A percentile compares a stretch with the other conserved stretches of the same genome.
Evolutionary conservation across 2,797 vertebrate genomes (phyloP).

Genomic region (Periparus ater): DNA sequence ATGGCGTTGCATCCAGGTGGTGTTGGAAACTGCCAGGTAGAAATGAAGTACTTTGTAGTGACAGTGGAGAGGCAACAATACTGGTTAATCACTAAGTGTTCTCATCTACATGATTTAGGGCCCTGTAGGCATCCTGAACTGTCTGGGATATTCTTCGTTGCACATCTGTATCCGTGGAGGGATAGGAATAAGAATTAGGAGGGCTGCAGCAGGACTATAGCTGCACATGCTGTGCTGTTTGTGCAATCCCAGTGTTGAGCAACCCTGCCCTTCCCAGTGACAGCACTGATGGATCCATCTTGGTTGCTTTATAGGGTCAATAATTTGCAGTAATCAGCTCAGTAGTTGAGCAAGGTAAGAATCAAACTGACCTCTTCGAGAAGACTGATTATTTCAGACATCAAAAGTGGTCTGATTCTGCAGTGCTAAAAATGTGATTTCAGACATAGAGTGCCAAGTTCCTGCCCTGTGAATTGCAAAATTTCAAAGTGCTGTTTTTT

Average conservation of each 20-base stretch:
- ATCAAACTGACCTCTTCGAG: neutral
- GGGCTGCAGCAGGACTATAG: neutral
- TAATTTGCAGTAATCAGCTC: constrained; percentile 7
- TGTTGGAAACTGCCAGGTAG: neutral
- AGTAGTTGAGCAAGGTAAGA: constrained; percentile 2
- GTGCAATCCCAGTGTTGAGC: neutral
- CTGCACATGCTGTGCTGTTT: neutral
- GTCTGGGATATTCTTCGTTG: neutral
- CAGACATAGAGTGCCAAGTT: neutral
- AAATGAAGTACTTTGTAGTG: neutral
- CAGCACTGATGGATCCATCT: neutral
- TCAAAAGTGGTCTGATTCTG: neutral
- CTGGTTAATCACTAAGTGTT: neutral
- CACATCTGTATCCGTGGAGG: neutral
- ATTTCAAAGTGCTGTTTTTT: neutral
- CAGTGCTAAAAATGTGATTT: neutral
- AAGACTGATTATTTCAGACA: neutral
- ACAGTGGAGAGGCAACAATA: neutral
- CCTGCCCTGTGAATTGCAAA: neutral
- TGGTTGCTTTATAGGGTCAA: constrained; percentile 14
- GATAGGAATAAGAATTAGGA: neutral
- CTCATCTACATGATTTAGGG: neutral
- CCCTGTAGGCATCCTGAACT: neutral
- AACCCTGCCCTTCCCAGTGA: neutral
- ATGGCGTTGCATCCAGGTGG: neutral